Conservation (phyloP, 2,888 invertebrate genomes). For the Eledone cirrhosa region DNA sequence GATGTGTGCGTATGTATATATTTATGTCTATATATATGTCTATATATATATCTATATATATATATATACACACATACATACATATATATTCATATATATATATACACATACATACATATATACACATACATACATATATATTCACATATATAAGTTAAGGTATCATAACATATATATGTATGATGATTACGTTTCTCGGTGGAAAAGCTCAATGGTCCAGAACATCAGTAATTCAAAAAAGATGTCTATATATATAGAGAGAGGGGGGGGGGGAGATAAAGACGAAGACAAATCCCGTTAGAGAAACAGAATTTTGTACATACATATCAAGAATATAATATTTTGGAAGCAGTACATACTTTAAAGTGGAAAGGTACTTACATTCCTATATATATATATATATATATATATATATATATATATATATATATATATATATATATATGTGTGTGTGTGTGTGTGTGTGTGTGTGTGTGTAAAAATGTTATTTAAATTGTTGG, state of each 20-base stretch:
- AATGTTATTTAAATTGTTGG: no score
- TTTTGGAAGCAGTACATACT: not conserved
- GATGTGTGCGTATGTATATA: not conserved
- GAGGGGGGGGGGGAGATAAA: not conserved
- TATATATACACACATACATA: constrained; percentile 2
- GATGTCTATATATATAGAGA: not conserved
- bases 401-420: constrained; percentile 2
- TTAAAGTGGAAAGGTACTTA: no score
- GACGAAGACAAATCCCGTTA: not conserved
- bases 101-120: not conserved
- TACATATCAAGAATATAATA: not conserved
- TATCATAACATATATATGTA: no score
- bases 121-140: not conserved
- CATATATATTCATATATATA: not conserved
- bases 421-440: not conserved
- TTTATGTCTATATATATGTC: not conserved
- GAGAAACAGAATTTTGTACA: not conserved
- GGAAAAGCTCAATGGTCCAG: no score
- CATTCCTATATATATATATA: not conserved
- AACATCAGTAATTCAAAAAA: not conserved
- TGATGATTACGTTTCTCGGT: no score
- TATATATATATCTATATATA: not conserved
- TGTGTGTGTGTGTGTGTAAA: not conserved
- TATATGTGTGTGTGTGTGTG: not conserved
- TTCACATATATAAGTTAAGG: not conserved